Evolutionary conservation across 2,888 invertebrate species (phyloP).

Genomic region (Calameuta filiformis): DNA sequence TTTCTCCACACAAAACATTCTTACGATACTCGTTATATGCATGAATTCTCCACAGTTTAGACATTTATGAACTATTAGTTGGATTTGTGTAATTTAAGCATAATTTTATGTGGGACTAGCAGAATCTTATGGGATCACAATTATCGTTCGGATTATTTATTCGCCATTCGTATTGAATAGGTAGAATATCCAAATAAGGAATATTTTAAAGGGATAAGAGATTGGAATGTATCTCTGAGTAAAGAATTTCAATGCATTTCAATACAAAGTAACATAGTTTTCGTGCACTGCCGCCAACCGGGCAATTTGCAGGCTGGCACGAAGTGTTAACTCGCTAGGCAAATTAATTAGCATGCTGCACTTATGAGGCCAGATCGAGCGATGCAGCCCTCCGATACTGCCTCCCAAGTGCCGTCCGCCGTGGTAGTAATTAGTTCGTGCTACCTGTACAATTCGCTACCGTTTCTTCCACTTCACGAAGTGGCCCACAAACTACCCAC

Average conservation of each 20-base stretch:
- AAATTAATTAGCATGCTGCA: slow-evolving; percentile 26
- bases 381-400: slow-evolving; percentile 23
- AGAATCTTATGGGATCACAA: background rate
- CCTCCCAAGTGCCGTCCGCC: slow-evolving; percentile 22
- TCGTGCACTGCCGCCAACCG: background rate
- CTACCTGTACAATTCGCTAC: slow-evolving; percentile 8
- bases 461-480: slow-evolving; percentile 3
- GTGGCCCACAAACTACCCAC: background rate
- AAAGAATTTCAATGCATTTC: background rate
- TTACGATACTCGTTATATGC: background rate
- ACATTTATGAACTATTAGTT: background rate
- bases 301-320: slow-evolving; percentile 19
- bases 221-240: background rate
- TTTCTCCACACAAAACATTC: background rate
- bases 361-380: slow-evolving; percentile 23
- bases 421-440: slow-evolving; percentile 25
- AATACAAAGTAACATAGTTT: background rate
- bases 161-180: background rate
- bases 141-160: background rate
- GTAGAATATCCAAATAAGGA: background rate
- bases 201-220: background rate
- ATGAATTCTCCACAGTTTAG: background rate
- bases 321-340: slow-evolving; percentile 23
- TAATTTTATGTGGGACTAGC: background rate
- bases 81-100: background rate